Percentiles rank a stretch among this genome's conserved stretches.
Conservation (phyloP, 2,113 vertebrate species). For the Phrynosoma blainvillii region DNA sequence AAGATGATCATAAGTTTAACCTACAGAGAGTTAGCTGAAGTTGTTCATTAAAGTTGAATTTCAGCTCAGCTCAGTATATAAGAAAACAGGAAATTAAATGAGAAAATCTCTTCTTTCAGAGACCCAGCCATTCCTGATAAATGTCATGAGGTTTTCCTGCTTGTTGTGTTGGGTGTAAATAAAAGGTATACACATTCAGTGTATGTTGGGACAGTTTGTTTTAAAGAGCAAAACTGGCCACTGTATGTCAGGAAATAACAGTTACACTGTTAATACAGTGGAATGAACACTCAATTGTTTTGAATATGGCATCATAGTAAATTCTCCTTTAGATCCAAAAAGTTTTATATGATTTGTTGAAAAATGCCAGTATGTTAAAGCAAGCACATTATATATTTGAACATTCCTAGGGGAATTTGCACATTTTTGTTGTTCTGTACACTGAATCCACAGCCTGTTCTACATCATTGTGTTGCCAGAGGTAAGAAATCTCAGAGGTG, state of each 20-base stretch:
- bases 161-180: background rate
- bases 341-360: background rate
- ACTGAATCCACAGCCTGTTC: no score
- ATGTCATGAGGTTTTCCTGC: background rate
- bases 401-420: no score
- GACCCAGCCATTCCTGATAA: background rate
- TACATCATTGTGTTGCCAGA: no score
- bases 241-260: background rate
- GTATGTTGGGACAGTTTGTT: background rate
- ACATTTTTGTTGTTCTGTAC: no score
- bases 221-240: background rate
- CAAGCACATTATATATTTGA: no score
- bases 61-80: background rate
- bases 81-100: background rate
- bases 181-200: background rate
- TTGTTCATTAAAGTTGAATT: slow-evolving; percentile 14
- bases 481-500: no score
- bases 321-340: background rate
- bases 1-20: background rate
- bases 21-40: background rate
- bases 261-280: background rate
- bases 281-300: background rate
- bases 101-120: slow-evolving; percentile 5
- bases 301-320: background rate
- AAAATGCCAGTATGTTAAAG: background rate